phyloP scores from a whole-genome alignment of 2,888 invertebrate species.

The Polydrusus tereticollis region DNA sequence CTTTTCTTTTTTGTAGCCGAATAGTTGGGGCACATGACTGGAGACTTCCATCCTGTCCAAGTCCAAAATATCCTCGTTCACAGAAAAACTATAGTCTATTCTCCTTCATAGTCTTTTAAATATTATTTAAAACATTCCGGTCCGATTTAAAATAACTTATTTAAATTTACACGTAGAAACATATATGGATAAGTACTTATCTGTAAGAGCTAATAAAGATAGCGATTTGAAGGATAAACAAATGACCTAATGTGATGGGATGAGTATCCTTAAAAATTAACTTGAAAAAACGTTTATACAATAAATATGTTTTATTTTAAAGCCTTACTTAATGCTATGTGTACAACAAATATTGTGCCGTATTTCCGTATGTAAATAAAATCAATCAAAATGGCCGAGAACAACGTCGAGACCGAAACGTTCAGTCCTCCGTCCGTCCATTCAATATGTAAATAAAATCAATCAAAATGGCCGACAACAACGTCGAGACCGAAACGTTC shows the following conservation, averaged over 20 bases:
- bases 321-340: constrained; percentile 11
- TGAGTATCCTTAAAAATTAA: constrained; percentile 1
- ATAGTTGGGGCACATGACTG: constrained; percentile 23
- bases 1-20: constrained; percentile 62
- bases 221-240: constrained; percentile 16
- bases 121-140: neutral
- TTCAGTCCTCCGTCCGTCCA: no score
- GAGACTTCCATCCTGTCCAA: neutral
- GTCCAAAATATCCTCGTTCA: constrained; percentile 10
- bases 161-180: neutral
- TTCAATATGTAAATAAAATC: no score
- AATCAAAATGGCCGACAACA: no score
- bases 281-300: neutral
- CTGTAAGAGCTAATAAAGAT: constrained; percentile 9
- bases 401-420: no score
- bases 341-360: neutral
- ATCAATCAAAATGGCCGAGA: no score
- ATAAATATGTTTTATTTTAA: constrained; percentile 35
- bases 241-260: constrained; percentile 13
- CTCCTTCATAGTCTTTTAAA: neutral
- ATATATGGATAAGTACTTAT: constrained; percentile 1
- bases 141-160: neutral
- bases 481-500: no score
- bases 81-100: constrained; percentile 5
- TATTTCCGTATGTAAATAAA: neutral